Conservation (phyloP, 1,140 invertebrate genomes). For the Mycetomoellerius zeteki region DNA sequence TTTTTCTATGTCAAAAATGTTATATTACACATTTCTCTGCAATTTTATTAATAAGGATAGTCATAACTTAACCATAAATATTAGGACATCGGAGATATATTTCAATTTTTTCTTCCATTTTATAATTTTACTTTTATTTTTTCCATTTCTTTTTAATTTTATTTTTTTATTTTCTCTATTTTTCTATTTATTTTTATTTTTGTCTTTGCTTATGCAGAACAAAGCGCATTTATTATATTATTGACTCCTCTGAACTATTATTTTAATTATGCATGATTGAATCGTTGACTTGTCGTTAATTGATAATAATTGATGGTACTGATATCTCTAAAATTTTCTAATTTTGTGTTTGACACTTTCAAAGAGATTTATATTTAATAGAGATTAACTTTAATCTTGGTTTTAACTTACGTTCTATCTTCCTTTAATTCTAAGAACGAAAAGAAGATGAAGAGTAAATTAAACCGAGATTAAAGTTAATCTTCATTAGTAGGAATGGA, state of each 20-base stretch:
- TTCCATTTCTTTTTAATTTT: not conserved
- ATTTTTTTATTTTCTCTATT: not conserved
- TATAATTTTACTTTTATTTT: slow-evolving; percentile 2
- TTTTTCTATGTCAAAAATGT: not conserved
- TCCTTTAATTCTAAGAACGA: no score
- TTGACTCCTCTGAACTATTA: not conserved
- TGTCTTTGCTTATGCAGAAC: not conserved
- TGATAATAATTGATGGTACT: not conserved
- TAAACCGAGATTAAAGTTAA: no score
- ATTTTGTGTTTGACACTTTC: slow-evolving; percentile 11
- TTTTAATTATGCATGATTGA: not conserved
- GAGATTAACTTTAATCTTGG: no score
- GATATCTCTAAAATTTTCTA: not conserved
- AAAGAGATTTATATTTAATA: not conserved
- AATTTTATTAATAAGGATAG: not conserved
- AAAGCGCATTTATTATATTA: slow-evolving; percentile 2
- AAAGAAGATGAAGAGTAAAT: no score
- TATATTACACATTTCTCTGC: not conserved
- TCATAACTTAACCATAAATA: not conserved
- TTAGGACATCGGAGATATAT: not conserved
- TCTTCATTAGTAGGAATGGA: no score
- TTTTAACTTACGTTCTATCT: no score
- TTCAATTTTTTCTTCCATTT: not conserved
- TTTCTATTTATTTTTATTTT: not conserved
- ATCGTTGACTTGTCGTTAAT: not conserved